Percentiles rank a stretch among this genome's conserved stretches.
phyloP scores from a whole-genome alignment of 2,888 invertebrate genomes.

The Xestia rhomboidea region DNA sequence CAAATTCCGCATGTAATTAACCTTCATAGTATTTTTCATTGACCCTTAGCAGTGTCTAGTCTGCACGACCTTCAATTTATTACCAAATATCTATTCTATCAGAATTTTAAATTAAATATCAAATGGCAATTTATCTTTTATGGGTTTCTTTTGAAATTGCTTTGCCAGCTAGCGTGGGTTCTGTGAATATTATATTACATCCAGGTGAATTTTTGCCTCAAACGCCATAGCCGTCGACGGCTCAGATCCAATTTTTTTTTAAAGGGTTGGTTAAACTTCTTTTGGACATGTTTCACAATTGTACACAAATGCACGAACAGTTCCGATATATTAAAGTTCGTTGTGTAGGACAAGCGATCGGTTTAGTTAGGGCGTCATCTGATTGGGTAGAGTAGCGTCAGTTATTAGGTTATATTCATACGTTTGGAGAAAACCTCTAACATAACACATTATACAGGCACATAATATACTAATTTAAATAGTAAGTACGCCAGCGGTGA shows the following conservation, averaged over 20 bases:
- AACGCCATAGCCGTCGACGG: not conserved
- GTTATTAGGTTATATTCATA: not conserved
- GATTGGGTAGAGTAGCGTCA: not conserved
- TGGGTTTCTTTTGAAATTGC: constrained; percentile 22
- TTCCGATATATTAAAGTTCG: not conserved
- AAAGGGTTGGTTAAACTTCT: constrained; percentile 2
- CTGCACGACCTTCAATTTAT: constrained; percentile 30
- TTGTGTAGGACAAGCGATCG: not conserved
- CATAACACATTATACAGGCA: constrained; percentile 9
- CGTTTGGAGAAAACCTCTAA: constrained; percentile 32
- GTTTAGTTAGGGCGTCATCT: not conserved
- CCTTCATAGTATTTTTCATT: not conserved
- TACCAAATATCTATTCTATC: constrained; percentile 20
- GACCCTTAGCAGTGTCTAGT: constrained; percentile 16
- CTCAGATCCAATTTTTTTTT: not conserved
- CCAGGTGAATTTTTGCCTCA: not conserved
- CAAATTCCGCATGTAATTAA: not conserved
- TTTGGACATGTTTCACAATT: not conserved
- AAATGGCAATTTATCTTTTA: constrained; percentile 22
- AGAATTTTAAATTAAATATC: constrained; percentile 29
- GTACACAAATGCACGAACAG: not conserved
- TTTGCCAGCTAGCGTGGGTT: not conserved
- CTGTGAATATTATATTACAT: not conserved
- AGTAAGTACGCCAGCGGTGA: constrained; percentile 70
- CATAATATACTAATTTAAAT: constrained; percentile 50